Evolutionary conservation across 2,797 vertebrate genomes (phyloP), one percentile per base, ranked within the genome.

Genomic region (Enteromius viviparus): DNA sequence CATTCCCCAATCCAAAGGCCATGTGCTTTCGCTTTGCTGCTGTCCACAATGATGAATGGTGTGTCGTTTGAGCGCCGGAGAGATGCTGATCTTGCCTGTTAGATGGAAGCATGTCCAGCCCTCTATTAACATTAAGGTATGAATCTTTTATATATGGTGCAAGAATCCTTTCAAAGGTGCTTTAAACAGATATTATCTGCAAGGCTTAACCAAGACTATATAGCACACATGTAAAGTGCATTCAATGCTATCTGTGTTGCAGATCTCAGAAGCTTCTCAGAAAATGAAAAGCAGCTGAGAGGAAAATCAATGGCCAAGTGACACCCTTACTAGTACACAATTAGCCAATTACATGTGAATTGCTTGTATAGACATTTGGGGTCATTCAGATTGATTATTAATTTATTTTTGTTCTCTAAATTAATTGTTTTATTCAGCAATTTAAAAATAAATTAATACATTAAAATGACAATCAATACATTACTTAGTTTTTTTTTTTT

Each of bases 41-140:
- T 75, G 80, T 75, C 80, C 32, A 53, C n/a, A 40, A 65, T 81
- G 80, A 81, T 81, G 26, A 81, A 81, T 74, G 45, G 32, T 79
- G 47, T 65, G 70, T 65, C 47, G 3, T 51, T 47, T 75, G 55
- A 53, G 71, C 1, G 4, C n/a, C 47, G 12, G 71, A 65, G 71
- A 82, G 29, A 71, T 26, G 55, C 79, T 72, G 68, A 81, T 65
- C 70, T 75, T 12, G 72, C 4, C 49, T 74, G 71, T 64, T 77
- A 77, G 76, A 78, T 51, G 62, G 80, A 82, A 82, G 65, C 15
- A 65, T 40, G n/a, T 53, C 71, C n/a, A 29, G 76, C 60, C 45
- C 51, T 81, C 70, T 81, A 65, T 51, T 74, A 81, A 81, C 45
- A 14, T 81, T 60, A 53, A 53, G 64, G 72, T 81, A 37, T 81